Base-by-base conservation (phyloP, 2,888 invertebrate species). In the Drosophila algonquin region DNA sequence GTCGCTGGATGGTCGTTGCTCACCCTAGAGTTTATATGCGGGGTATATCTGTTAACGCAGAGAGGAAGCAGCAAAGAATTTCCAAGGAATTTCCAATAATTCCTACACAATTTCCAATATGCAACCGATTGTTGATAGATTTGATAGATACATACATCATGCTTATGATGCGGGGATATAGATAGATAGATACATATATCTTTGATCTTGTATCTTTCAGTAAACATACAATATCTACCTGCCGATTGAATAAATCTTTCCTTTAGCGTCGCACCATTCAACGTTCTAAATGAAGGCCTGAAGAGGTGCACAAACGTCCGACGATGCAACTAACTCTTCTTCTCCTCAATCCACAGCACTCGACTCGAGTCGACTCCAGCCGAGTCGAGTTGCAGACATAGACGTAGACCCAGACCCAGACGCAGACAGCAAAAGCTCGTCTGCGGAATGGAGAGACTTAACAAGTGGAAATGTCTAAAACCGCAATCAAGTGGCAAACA, bases 401-500 rank as follows among this genome's bases (percentile, higher is more conserved):
- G n/a, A n/a, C 40, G 8, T 24, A 4, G 24, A 24, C 5, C 24
- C 24, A 4, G 24, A 24, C 5, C 24, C 24, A 24, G 5, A n/a
- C 40, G 30, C 30, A 40, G 40, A 40, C 61, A 70, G 56, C 44
- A 51, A 68, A 79, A 80, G 79, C 80, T 80, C 62, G 81, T 82
- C 81, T 81, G 79, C 73, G 63, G 75, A 78, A 79, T 82, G 80
- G 7, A 40, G 40, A 76, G 83, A 82, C 80, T 81, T 82, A 81
- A 79, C 83, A 81, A 83, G 81, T 80, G 81, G 80, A 79, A 82
- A 82, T 79, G 83, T 80, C 81, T 75, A 81, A 81, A 79, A 73
- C 81, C 81, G 83, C 83, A 80, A 82, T 79, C 83, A 77, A 81
- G 83, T 82, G 81, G 81, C 83, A 80, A 82, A 75, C 73, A 77